These are phyloP conservation scores for Drosophila dives DNA, from an alignment of 2,888 invertebrate genomes.

Conservation along the genomic window DNA sequence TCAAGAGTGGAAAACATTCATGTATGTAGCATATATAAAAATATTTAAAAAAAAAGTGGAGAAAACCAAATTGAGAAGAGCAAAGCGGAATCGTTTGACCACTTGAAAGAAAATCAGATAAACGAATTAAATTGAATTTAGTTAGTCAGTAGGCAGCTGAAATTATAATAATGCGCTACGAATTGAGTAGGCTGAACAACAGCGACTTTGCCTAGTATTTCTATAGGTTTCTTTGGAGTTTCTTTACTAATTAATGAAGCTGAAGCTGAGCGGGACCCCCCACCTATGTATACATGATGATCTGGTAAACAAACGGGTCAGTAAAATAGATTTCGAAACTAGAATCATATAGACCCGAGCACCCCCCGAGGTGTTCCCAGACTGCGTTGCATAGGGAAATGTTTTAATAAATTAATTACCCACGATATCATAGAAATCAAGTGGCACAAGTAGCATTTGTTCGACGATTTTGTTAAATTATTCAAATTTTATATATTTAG, in stretches of 20 bases:
- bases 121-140: slow-evolving; percentile 66
- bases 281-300: background rate
- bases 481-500: slow-evolving; percentile 27
- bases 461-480: slow-evolving; percentile 7
- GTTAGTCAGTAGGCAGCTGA: slow-evolving; percentile 45
- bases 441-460: slow-evolving; percentile 43
- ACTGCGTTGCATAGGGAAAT: slow-evolving; percentile 48
- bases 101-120: slow-evolving; percentile 70
- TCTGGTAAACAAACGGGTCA: slow-evolving; percentile 27
- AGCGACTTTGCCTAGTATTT: slow-evolving; percentile 11
- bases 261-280: slow-evolving; percentile 47
- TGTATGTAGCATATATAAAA: slow-evolving; percentile 28
- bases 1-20: background rate
- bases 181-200: slow-evolving; percentile 61
- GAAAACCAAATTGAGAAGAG: slow-evolving; percentile 21
- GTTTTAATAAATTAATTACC: slow-evolving; percentile 70
- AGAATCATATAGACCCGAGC: background rate
- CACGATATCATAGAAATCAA: slow-evolving; percentile 50
- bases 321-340: slow-evolving; percentile 45
- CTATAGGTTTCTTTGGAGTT: slow-evolving; percentile 23
- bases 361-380: slow-evolving; percentile 33
- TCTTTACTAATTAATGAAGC: slow-evolving; percentile 59
- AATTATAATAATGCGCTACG: slow-evolving; percentile 67
- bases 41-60: slow-evolving; percentile 51
- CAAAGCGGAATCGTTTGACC: slow-evolving; percentile 46